Evolutionary conservation across 64 coral and sea anemone genomes (phyloP).

Genomic region (Astreopora myriophthalma): DNA sequence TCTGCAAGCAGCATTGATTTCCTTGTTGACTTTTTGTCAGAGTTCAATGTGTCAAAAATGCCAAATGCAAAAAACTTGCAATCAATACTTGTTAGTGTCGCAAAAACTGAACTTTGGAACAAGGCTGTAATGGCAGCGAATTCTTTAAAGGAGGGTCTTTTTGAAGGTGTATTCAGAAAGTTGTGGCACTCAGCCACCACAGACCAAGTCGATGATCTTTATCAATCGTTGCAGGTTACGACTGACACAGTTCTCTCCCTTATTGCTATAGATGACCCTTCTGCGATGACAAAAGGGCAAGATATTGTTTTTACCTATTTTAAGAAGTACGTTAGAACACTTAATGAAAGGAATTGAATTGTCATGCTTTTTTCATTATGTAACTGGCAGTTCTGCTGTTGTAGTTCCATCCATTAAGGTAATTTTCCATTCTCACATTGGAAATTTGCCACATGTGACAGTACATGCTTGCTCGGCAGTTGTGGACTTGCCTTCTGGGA

Average conservation of each 20-base stretch:
- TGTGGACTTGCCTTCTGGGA: neutral
- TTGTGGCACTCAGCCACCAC: neutral
- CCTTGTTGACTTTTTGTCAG: neutral
- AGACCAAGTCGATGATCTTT: neutral
- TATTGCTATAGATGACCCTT: conserved; percentile 20
- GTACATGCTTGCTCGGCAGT: conserved; percentile 4
- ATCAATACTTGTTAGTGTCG: neutral
- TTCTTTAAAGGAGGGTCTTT: neutral
- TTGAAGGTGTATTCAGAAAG: neutral
- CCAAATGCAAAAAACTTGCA: neutral
- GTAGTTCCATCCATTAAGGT: conserved; percentile 23
- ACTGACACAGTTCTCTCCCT: conserved; percentile 47
- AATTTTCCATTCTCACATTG: conserved; percentile 31
- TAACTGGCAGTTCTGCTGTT: conserved; percentile 2
- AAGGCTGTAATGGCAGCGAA: neutral
- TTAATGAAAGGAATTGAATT: conserved; percentile 12
- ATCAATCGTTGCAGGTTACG: neutral
- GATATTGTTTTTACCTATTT: conserved; percentile 46
- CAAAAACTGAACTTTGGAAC: neutral
- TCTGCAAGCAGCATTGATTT: neutral
- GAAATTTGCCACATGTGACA: conserved; percentile 10
- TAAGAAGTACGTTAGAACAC: conserved; percentile 1
- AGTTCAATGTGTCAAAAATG: neutral
- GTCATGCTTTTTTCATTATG: neutral
- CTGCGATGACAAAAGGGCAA: conserved; percentile 2